Conservation (phyloP, 1,140 invertebrate species). For the Lithobius niger region DNA sequence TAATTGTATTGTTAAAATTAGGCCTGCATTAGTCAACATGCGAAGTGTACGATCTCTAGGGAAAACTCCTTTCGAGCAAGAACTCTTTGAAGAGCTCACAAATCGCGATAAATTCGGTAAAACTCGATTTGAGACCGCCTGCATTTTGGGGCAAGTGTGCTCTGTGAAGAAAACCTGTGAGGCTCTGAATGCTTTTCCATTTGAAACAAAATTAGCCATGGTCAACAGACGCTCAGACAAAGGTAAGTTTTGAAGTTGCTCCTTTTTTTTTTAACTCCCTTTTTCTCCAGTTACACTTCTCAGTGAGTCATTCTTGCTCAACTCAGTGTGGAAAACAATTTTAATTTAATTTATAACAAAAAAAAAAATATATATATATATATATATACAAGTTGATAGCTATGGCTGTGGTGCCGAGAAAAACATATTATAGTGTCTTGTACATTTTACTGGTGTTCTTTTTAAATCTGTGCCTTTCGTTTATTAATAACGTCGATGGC, state of each 20-base stretch:
- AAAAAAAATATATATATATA: not conserved
- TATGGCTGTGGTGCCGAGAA: too few species aligned
- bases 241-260: not conserved
- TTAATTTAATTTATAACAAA: not conserved
- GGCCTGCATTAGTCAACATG: not conserved
- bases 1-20: not conserved
- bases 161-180: not conserved
- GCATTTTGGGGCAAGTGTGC: not conserved
- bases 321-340: not conserved
- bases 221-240: not conserved
- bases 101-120: not conserved
- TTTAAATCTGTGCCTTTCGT: too few species aligned
- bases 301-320: not conserved
- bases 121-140: not conserved
- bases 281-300: not conserved
- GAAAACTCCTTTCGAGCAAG: too few species aligned
- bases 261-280: not conserved
- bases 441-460: too few species aligned
- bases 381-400: too few species aligned
- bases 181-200: not conserved
- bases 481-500: too few species aligned
- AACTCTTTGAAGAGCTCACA: too few species aligned
- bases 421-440: too few species aligned
- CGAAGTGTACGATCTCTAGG: not conserved
- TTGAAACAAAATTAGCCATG: too few species aligned